These are phyloP conservation scores for Rallus limicola DNA, from an alignment of 2,113 vertebrate species.

Conservation along the genomic window DNA sequence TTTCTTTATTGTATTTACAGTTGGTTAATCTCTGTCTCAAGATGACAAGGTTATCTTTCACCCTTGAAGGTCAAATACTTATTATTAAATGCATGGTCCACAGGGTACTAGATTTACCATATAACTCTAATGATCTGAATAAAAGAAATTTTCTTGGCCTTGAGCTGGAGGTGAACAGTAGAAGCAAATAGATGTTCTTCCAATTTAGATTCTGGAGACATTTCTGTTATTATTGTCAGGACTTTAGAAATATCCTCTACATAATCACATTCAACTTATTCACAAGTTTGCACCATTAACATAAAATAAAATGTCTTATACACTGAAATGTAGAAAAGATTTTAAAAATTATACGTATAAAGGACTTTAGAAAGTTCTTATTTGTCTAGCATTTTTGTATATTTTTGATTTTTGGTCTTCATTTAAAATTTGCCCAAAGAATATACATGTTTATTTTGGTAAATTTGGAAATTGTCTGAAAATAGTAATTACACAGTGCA, in stretches of 20 bases:
- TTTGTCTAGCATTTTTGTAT: not conserved
- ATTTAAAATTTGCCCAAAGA: not conserved
- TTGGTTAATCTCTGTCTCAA: not conserved
- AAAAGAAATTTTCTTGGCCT: not conserved
- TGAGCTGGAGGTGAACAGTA: not conserved
- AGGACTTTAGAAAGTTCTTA: not conserved
- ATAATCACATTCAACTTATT: not conserved
- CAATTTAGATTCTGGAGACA: not conserved
- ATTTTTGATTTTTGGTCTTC: not conserved
- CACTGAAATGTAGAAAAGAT: not conserved
- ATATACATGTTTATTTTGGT: not conserved
- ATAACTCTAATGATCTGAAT: not conserved
- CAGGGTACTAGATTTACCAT: not conserved
- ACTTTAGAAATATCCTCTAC: not conserved
- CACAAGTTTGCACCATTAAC: not conserved
- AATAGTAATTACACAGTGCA: not conserved
- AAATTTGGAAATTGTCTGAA: not conserved
- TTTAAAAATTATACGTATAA: not conserved
- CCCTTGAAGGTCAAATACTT: slow-evolving; percentile 3
- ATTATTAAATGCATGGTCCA: not conserved
- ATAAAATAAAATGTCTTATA: not conserved
- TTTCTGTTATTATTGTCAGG: not conserved
- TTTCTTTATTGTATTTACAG: not conserved
- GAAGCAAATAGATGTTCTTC: not conserved
- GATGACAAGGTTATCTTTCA: not conserved